Percentiles rank a stretch among this genome's conserved stretches.
phyloP scores from a whole-genome alignment of 2,113 vertebrate genomes.

The Acanthisitta chloris region DNA sequence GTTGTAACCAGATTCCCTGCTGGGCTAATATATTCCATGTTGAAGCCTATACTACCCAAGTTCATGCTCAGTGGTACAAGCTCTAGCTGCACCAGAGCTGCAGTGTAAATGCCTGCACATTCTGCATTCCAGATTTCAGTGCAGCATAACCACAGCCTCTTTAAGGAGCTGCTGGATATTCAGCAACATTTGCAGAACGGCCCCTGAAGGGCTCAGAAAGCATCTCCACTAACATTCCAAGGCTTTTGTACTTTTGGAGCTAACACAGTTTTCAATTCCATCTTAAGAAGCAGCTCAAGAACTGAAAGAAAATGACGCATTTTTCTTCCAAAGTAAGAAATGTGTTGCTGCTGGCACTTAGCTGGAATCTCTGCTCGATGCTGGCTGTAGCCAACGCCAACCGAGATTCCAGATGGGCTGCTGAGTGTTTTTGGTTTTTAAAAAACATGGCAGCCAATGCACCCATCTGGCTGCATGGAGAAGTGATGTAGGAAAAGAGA shows the following conservation, averaged over 20 bases:
- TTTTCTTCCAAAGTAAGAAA: neutral
- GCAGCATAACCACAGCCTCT: neutral
- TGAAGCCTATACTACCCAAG: neutral
- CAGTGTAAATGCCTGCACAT: neutral
- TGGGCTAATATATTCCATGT: neutral
- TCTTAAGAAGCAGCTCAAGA: constrained; percentile 26
- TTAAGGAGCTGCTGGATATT: neutral
- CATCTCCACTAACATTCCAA: neutral
- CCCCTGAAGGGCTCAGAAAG: neutral
- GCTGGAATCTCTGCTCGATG: constrained; percentile 42
- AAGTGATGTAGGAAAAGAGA: constrained; percentile 43
- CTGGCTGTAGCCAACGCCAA: constrained; percentile 61
- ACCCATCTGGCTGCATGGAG: constrained; percentile 67
- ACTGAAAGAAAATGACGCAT: neutral
- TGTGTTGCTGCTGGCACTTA: constrained; percentile 49
- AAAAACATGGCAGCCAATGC: constrained; percentile 71
- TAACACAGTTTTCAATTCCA: neutral
- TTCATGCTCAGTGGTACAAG: neutral
- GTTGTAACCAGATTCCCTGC: neutral
- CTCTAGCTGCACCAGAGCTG: neutral
- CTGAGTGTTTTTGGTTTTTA: constrained; percentile 68
- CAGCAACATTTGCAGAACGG: neutral
- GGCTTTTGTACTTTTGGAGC: neutral
- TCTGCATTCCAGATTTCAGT: neutral
- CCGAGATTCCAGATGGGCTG: constrained; percentile 68